A percentile compares a stretch with the other conserved stretches of the same genome.
Conservation (phyloP, 2,888 invertebrate species). For the Diabrotica balteata region DNA sequence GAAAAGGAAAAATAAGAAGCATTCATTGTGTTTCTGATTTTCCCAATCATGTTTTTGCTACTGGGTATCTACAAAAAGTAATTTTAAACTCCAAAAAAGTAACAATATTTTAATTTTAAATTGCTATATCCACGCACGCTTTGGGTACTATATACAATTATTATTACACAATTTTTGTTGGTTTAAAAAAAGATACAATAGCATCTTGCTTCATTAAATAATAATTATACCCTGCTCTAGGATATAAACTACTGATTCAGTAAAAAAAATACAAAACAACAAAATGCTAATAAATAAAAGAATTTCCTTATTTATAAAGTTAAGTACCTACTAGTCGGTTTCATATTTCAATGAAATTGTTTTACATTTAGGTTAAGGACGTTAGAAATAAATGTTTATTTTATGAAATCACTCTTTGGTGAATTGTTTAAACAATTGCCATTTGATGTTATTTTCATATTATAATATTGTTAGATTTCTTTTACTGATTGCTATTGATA, state of each 20-base stretch:
- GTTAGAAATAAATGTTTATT: constrained; percentile 31
- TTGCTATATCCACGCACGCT: too few relatives aligned
- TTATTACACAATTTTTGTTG: too few relatives aligned
- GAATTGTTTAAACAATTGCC: constrained; percentile 15
- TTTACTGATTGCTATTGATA: background rate
- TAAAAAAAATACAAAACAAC: constrained; percentile 12
- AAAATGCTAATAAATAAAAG: constrained; percentile 24
- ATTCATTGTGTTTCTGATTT: too few relatives aligned
- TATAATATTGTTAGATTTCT: background rate
- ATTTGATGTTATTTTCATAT: constrained; percentile 1
- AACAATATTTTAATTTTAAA: too few relatives aligned
- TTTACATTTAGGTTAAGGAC: constrained; percentile 45
- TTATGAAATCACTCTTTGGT: constrained; percentile 20
- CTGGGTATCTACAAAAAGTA: too few relatives aligned
- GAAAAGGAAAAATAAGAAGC: too few relatives aligned
- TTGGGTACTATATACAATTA: too few relatives aligned
- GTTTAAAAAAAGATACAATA: too few relatives aligned
- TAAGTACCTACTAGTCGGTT: constrained; percentile 17
- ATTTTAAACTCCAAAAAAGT: too few relatives aligned
- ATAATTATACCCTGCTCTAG: background rate
- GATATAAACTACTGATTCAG: constrained; percentile 11
- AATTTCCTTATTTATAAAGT: constrained; percentile 37
- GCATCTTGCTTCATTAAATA: too few relatives aligned
- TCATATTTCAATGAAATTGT: constrained; percentile 42
- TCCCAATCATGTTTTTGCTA: too few relatives aligned